phyloP scores from a whole-genome alignment of 2,888 invertebrate genomes.

The Venusia cambrica region DNA sequence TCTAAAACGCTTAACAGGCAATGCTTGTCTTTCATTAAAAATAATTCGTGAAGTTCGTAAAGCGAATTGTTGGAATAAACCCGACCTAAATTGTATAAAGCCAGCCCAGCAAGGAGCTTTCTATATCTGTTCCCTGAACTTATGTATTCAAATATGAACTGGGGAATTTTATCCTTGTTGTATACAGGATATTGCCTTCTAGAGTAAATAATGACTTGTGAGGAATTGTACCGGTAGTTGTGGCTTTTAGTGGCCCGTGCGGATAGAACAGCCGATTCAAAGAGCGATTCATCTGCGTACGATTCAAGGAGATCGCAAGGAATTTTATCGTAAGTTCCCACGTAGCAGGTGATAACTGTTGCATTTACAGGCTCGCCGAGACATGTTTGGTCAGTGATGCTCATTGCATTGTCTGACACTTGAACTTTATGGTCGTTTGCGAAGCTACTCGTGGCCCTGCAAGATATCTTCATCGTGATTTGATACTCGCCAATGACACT shows the following conservation, averaged over 20 bases:
- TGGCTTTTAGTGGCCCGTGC: too few species aligned
- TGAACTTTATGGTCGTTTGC: too few species aligned
- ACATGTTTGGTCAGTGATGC: neutral
- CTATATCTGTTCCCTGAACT: slow-evolving; percentile 1
- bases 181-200: slow-evolving; percentile 13
- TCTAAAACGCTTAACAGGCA: too few species aligned
- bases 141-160: slow-evolving; percentile 1
- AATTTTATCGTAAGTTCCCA: neutral
- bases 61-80: too few species aligned
- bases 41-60: too few species aligned
- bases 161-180: neutral
- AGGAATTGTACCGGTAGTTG: too few species aligned
- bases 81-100: slow-evolving; percentile 3
- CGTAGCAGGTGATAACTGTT: neutral
- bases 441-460: slow-evolving; percentile 4
- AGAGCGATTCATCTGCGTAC: slow-evolving; percentile 1
- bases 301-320: slow-evolving; percentile 8
- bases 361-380: neutral
- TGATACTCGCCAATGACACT: neutral
- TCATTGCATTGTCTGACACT: neutral
- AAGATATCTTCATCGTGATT: slow-evolving; percentile 4
- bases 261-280: too few species aligned
- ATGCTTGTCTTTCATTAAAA: too few species aligned
- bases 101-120: slow-evolving; percentile 2
- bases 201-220: too few species aligned